phyloP scores from a whole-genome alignment of 1,140 invertebrate genomes.

The Bombus impatiens region DNA sequence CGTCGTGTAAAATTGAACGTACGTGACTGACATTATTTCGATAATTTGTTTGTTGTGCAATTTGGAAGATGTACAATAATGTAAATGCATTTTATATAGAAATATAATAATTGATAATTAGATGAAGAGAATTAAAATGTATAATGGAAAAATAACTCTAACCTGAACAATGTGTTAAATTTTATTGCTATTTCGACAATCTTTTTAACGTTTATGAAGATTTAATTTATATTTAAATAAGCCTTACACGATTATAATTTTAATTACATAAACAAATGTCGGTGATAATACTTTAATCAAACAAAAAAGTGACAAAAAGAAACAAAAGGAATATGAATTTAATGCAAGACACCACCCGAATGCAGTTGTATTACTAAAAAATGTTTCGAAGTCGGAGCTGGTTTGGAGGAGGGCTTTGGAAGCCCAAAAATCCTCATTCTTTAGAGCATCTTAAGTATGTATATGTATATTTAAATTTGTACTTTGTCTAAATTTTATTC shows the following conservation, averaged over 20 bases:
- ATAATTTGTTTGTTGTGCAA: neutral
- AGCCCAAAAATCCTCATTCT: conserved; percentile 97
- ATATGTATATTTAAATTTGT: neutral
- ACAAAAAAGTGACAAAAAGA: neutral
- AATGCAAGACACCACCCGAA: conserved; percentile 25
- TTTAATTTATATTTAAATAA: neutral
- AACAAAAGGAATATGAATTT: conserved; percentile 25
- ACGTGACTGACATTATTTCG: neutral
- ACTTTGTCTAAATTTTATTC: neutral
- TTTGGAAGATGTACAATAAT: neutral
- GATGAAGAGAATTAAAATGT: neutral
- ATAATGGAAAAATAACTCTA: conserved; percentile 6
- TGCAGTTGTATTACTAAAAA: conserved; percentile 29
- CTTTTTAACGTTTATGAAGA: neutral
- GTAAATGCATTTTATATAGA: neutral
- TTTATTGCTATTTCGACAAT: conserved; percentile 18
- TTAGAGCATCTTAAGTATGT: conserved; percentile 96
- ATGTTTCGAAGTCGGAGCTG: conserved; percentile 95
- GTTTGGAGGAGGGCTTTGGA: conserved; percentile 93
- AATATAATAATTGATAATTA: neutral
- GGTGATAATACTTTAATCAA: neutral
- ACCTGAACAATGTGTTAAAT: conserved; percentile 42
- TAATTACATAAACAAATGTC: neutral
- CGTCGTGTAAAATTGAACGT: conserved; percentile 42
- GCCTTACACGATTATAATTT: neutral